Conservation (phyloP, 2,888 invertebrate species). For the Carterocephalus palaemon region DNA sequence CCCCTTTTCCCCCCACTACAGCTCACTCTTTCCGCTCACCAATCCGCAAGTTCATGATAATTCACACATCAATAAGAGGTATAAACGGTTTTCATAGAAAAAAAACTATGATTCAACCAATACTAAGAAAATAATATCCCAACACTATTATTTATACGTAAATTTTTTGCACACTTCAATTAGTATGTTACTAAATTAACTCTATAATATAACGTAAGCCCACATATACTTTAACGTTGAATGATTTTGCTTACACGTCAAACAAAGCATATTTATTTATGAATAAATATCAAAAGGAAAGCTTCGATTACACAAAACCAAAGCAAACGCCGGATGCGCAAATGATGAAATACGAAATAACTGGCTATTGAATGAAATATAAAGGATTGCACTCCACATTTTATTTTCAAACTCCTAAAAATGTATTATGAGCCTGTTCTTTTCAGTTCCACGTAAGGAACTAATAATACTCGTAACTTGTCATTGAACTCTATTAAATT, state of each 20-base stretch:
- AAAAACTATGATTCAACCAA: conserved; percentile 15
- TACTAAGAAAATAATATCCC: not conserved
- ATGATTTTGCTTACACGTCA: not conserved
- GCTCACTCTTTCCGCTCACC: conserved; percentile 43
- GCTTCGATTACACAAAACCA: conserved; percentile 27
- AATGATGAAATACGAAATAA: conserved; percentile 44
- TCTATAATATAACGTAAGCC: conserved; percentile 9
- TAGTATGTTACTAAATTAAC: too few relatives aligned
- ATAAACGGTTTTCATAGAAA: conserved; percentile 29
- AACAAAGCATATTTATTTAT: conserved; percentile 26
- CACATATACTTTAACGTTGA: conserved; percentile 1
- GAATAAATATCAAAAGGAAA: conserved; percentile 31
- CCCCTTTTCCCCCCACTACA: conserved; percentile 33
- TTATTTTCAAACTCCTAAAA: not conserved
- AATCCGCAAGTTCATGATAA: conserved; percentile 52
- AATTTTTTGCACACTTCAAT: too few relatives aligned
- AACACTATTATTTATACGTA: too few relatives aligned
- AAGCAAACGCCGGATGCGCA: conserved; percentile 34
- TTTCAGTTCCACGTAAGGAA: not conserved
- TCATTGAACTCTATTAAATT: conserved; percentile 72
- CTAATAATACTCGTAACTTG: conserved; percentile 57
- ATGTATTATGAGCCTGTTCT: not conserved
- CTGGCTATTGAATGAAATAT: not conserved
- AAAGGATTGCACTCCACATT: conserved; percentile 1
- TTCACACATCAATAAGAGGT: conserved; percentile 58